These are phyloP conservation scores for Drosophila setosimentum DNA, from an alignment of 2,888 invertebrate species.

Conservation along the genomic window DNA sequence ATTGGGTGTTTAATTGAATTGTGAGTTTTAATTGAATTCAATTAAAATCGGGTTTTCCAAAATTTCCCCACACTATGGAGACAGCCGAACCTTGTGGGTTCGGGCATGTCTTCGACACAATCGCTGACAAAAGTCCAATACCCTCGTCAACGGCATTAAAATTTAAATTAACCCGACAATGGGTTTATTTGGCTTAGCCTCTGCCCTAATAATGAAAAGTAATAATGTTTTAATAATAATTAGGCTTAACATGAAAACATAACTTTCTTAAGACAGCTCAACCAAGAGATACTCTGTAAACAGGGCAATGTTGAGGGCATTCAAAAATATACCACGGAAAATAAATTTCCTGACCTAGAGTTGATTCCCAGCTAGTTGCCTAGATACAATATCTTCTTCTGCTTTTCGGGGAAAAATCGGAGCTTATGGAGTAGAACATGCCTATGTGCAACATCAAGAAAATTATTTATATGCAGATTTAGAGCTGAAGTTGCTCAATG, in stretches of 20 bases:
- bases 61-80: neutral
- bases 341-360: neutral
- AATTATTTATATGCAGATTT: neutral
- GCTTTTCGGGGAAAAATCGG: neutral
- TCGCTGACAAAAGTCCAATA: neutral
- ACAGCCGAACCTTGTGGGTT: neutral
- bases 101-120: neutral
- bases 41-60: neutral
- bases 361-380: neutral
- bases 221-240: slow-evolving; percentile 4
- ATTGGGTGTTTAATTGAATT: neutral
- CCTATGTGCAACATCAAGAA: too few species aligned
- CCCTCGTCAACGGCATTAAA: slow-evolving; percentile 10
- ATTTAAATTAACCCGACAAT: slow-evolving; percentile 5
- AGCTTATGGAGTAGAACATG: neutral
- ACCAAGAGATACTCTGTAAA: neutral
- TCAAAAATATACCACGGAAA: neutral
- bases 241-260: neutral
- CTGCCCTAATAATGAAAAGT: neutral
- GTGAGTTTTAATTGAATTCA: neutral
- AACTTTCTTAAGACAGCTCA: neutral
- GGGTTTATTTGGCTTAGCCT: neutral
- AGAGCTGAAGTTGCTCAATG: neutral
- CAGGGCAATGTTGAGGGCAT: neutral
- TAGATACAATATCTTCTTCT: neutral